Base-by-base conservation (phyloP, 2,888 invertebrate species). In the Lepidochitona cinerea region DNA sequence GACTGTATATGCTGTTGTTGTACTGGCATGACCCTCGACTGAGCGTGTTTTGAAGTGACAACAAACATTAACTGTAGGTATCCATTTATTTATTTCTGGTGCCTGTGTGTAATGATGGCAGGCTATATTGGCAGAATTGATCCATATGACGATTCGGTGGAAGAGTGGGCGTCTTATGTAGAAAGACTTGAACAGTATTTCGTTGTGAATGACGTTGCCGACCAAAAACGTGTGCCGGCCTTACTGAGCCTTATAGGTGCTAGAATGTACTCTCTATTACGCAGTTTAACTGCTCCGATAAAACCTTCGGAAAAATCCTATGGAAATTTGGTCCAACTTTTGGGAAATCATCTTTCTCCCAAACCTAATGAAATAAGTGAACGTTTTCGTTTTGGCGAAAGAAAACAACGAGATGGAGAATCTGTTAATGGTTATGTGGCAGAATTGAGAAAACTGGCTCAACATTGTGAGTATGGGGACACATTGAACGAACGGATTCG, bases 141-240 rank as follows among this genome's bases (percentile, higher is more conserved):
- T 14, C 6, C 1, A 14, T 65, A 37, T 4, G 29, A 65, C n/a
- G 33, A 37, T 35, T 29, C n/a, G 23, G 54, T n/a, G n/a, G 75
- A 67, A 37, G 36, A 70, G 26, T 79, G 79, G 77, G 65, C 23
- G 36, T 64, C 71, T 1, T 78, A 80, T 26, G 18, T 37, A 23
- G 75, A 80, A 68, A 26, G 78, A 18, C 32, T 78, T 12, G 75
- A 71, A 29, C 78, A 78, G 53, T 78, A 77, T 66, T 77, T 78
- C 32, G 18, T 65, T 53, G 74, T 68, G 29, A 79, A 81, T 69
- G 75, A 75, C 7, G 59, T 78, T 29, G 37, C 29, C n/a, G 35
- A 66, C 0, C 75, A 74, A 18, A 76, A 75, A 37, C 72, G 74
- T 37, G 76, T 79, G 6, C 65, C 77, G 12, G 74, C 79, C 5